Evolutionary conservation across 2,113 vertebrate genomes (phyloP), one percentile per base, ranked within the genome.

Genomic region (Aramus guarauna): DNA sequence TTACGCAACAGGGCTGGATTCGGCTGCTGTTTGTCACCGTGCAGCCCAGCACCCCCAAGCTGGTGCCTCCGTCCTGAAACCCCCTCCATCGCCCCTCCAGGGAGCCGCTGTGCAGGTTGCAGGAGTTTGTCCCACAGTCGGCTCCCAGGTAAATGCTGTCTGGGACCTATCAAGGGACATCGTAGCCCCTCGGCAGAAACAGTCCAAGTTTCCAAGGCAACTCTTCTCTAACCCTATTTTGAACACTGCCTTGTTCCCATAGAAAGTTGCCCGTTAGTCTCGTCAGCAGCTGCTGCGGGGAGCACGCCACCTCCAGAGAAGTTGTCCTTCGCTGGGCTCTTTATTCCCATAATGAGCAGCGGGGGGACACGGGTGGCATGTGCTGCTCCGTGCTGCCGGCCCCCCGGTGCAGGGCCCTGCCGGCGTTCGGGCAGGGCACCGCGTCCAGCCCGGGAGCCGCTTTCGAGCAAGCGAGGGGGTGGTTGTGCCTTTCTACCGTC

Each of bases 121-220:
- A 41, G 72, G 47, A 89, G 48, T 77, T 83, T 94, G 76, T 84
- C 76, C 88, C 73, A 12, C 79, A 36, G 43, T 50, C 10, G 1
- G 50, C 59, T 92, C 81, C 81, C 69, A 91, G 94, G 95, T 95
- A 92, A 95, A 94, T 91, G 87, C 73, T 39, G 71, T 52, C 84
- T 92, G 91, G 88, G 91, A 85, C 81, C 66, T 53, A 27, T 18
- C 0, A 1, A 64, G 84, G 62, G 52, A 64, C 84, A 47, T 11
- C 1, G 4, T 29, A 88, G 53, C 77, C 72, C 58, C 11, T 17
- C 10, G 4, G 50, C 47, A 93, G 80, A 96, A 92, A 36, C 2
- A 7, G 59, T 74, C 94, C 84, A 94, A 76, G 95, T 97, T 95
- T 89, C 95, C 95, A 89, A 69, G 95, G 92, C 89, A 95, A 94